Base-by-base conservation (phyloP, 1,140 invertebrate species). In the Lerema accius region DNA sequence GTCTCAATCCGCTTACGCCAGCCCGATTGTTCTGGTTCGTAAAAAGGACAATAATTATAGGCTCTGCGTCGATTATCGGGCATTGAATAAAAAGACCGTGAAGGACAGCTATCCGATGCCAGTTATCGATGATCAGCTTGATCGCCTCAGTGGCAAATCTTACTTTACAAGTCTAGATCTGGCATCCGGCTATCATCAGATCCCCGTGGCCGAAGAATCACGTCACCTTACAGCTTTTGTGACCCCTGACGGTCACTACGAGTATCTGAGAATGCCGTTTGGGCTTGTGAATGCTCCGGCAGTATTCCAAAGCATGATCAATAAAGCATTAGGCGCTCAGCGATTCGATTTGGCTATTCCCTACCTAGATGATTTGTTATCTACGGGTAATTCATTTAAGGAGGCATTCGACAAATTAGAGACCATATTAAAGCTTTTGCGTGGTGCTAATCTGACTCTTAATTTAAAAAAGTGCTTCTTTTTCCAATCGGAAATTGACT, bases 221-320 rank as follows among this genome's bases (percentile, higher is more conserved):
- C 23, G 16, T 10, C 45, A 69, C 35, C 40, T 61, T 9, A 69
- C 72, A 0, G 71, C 65, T 2, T 73, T 73, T 7, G 46, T 67
- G 0, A 73, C 67, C 0, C 53, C 59, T 3, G 67, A 66, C 6
- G 70, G 68, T 0, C 60, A 58, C 0, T 70, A 32, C 2, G 64
- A 73, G 14, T 73, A 65, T 35, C 32, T 17, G 3, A 5, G 43
- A 11, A 50, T 65, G 11, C 50, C 59, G 0, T 67, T 73, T 32
- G 71, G 71, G 0, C 35, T 73, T n/a, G 65, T 61, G 0, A 73
- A 73, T 51, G 67, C 67, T 0, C 63, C 63, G 11, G 35, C 55
- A 2, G 40, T 26, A 1, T 58, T 58, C 28, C 37, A 56, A 15
- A 19, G 13, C 0, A 26, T 28, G 11, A 45, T 58, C 19, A 58